Evolutionary conservation across 2,113 vertebrate genomes (phyloP).

Genomic region (Pseudopipra pipra): DNA sequence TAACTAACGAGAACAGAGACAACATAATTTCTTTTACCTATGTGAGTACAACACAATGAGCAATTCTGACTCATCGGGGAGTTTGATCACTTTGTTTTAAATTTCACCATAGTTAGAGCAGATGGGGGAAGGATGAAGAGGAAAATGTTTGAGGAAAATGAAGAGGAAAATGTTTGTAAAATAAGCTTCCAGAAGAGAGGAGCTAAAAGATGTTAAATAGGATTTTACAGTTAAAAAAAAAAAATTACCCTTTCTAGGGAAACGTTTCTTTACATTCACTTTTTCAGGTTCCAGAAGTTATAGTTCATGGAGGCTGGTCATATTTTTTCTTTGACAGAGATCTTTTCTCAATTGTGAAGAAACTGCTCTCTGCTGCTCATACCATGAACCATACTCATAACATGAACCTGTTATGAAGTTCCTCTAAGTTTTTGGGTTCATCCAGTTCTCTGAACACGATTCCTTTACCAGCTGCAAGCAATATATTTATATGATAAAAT

Average conservation of each 20-base stretch:
- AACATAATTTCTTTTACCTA: conserved; percentile 14
- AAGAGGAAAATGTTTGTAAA: not conserved
- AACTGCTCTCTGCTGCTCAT: not conserved
- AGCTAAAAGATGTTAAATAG: not conserved
- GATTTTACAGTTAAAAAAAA: not conserved
- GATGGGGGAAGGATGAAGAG: not conserved
- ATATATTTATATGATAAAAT: not conserved
- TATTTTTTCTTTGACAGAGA: not conserved
- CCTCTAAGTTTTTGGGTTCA: not conserved
- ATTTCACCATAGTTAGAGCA: not conserved
- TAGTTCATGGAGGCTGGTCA: not conserved
- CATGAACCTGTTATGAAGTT: not conserved
- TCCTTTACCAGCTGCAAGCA: not conserved
- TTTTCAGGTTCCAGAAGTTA: not conserved
- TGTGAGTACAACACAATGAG: conserved; percentile 16
- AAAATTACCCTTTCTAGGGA: not conserved
- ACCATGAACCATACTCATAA: not conserved
- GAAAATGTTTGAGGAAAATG: not conserved
- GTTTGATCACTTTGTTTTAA: conserved; percentile 60
- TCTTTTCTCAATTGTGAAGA: not conserved
- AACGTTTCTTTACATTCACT: not conserved
- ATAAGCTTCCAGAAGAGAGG: not conserved
- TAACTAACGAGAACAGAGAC: conserved; percentile 49
- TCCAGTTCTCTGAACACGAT: not conserved
- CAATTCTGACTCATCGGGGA: conserved; percentile 48